Percentiles rank a stretch among this genome's conserved stretches.
Evolutionary conservation across 2,113 vertebrate species (phyloP).

Genomic region (Mastomys coucha): DNA sequence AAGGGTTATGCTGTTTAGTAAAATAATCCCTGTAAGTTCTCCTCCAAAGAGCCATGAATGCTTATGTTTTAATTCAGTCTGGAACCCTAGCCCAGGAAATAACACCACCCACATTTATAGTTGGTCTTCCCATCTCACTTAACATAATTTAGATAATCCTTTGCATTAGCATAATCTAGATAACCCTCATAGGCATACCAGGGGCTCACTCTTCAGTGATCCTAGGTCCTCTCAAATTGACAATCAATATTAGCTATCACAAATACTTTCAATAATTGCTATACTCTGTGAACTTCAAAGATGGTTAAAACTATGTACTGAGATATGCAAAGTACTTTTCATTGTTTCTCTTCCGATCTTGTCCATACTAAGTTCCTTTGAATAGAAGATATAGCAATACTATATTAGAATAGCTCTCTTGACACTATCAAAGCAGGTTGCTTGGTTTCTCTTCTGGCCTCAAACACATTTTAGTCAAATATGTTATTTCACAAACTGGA

Average conservation of each 20-base stretch:
- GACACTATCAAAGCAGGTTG: neutral
- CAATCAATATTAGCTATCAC: neutral
- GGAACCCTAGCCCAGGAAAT: neutral
- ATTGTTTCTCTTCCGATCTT: neutral
- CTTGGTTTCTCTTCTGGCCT: neutral
- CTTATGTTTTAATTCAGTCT: neutral
- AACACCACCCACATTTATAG: neutral
- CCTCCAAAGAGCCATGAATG: neutral
- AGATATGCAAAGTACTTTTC: neutral
- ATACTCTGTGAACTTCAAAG: neutral
- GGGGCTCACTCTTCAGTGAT: neutral
- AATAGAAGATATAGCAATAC: neutral
- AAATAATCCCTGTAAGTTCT: neutral
- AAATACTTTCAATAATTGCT: neutral
- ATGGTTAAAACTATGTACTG: conserved; percentile 34
- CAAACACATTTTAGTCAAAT: neutral
- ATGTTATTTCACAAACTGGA: neutral
- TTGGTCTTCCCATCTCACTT: neutral
- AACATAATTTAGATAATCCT: neutral
- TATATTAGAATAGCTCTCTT: neutral
- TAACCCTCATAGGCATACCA: neutral
- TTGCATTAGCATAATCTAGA: too few relatives aligned
- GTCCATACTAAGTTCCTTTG: neutral
- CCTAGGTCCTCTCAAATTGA: neutral
- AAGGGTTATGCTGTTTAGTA: neutral